Base-by-base conservation (phyloP, 2,888 invertebrate genomes). In the Acronicta psi region DNA sequence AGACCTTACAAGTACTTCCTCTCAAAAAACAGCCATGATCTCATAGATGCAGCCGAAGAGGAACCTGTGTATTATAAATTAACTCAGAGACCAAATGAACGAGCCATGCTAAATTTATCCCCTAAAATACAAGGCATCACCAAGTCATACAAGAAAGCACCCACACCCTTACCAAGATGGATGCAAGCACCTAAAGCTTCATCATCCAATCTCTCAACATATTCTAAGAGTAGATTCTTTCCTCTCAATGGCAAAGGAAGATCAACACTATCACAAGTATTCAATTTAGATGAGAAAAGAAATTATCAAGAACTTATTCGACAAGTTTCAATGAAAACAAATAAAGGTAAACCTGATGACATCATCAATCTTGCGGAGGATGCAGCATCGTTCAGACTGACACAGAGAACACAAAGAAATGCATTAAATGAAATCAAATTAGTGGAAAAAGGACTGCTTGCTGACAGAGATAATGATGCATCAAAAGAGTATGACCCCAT, bases 211-310 rank as follows among this genome's bases (percentile, higher is more conserved):
- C 75, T 86, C 62, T 79, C 83, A 42, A 77, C 83, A 52, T 75
- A 69, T 60, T 46, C 79, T 44, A 85, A 84, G 77, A 92, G 79
- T 78, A 86, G 82, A 79, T 83, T 80, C 62, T 64, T 81, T 62
- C 86, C 84, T 58, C 44, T 84, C 1, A 93, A 92, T 71, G 89
- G 92, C 10, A 91, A 87, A 52, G 77, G 81, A 31, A 85, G 87
- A 62, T 82, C 90, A 11, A 90, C 91, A 49, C 77, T 95, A 37
- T 89, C 94, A 31, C 94, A 95, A 81, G 92, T 95, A 53, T 94
- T 95, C 68, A 92, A 95, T 81, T 86, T 95, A 77, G 94, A 95
- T 71, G 95, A 95, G 67, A 95, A 95, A 77, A 89, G 86, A 74
- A 92, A 91, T 75, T 95, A 95, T 71, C 92, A 93, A 73, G 94